Conservation (phyloP, 2,113 vertebrate species). For the Calyptommatus sinebrachiatus region DNA sequence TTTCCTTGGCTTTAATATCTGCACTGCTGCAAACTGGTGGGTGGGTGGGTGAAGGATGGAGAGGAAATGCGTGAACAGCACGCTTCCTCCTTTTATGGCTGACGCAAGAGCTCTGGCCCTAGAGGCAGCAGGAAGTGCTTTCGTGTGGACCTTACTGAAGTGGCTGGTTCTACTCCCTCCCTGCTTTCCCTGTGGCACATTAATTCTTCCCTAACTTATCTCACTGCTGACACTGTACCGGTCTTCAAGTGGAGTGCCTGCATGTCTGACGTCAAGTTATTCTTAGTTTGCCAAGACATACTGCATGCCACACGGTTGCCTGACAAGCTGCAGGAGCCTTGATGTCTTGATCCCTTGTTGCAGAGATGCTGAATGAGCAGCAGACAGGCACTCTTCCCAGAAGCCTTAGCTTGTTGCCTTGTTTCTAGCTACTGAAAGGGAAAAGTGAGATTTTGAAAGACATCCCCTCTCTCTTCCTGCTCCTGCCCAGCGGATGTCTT, state of each 20-base stretch:
- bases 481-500: accelerated
- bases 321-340: not conserved
- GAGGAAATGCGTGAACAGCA: too few relatives aligned
- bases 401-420: not conserved
- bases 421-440: not conserved
- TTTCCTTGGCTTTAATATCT: too few relatives aligned
- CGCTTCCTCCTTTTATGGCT: too few relatives aligned
- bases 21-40: too few relatives aligned
- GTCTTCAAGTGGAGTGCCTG: not conserved
- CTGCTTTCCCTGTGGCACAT: accelerated
- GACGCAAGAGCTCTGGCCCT: too few relatives aligned
- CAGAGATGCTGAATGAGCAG: not conserved
- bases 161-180: accelerated
- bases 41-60: too few relatives aligned
- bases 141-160: too few relatives aligned
- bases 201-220: not conserved
- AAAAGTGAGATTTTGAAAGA: not conserved
- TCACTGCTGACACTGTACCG: not conserved
- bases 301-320: accelerated
- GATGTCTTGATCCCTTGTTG: not conserved
- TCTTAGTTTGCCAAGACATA: accelerated
- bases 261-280: accelerated
- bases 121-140: too few relatives aligned
- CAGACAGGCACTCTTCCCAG: not conserved
- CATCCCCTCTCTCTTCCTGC: too few relatives aligned